Base-by-base conservation (phyloP, 2,888 invertebrate species). In the Sarcophaga rosellei region DNA sequence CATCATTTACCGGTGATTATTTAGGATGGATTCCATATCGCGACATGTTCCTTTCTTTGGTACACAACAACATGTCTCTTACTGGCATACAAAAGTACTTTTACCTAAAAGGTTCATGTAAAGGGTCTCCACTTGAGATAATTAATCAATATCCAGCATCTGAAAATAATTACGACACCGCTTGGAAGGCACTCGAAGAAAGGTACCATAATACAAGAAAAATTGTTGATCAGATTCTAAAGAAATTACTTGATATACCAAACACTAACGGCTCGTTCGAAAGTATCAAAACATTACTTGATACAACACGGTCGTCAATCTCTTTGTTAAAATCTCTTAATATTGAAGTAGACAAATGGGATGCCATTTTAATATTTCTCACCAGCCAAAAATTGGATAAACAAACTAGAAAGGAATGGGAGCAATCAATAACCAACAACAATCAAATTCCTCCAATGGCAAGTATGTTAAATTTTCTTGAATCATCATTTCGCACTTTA, bases 81-180 rank as follows among this genome's bases (percentile, higher is more conserved):
- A n/a, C n/a, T n/a, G n/a, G n/a, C n/a, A n/a, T n/a, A n/a, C 59
- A 77, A 77, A 66, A 44, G 68, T 57, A 59, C 23, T 77, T 68
- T 21, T 47, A 69, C 44, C 25, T 68, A 10, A 78, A 61, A 47
- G 15, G 45, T 69, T 61, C 45, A 12, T 68, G 78, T 59, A 21
- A 78, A 15, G 45, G 44, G 47, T 78, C 69, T 69, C 69, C 78
- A 21, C 77, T 47, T 44, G 68, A 68, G 35, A 77, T 77, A 45
- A 74, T 74, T 61, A 74, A 74, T 47, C 74, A 74, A 62, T 62
- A 74, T 74, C 57, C 65, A 12, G 75, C 75, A 53, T 47, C 75
- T 25, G 65, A 75, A 47, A 65, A 65, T 20, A 75, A 74, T 45
- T 74, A 63, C 15, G 10, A n/a, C 11, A 59, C 68, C 12, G 61